phyloP scores from a whole-genome alignment of 2,888 invertebrate species.

The Drosophila quinaria region DNA sequence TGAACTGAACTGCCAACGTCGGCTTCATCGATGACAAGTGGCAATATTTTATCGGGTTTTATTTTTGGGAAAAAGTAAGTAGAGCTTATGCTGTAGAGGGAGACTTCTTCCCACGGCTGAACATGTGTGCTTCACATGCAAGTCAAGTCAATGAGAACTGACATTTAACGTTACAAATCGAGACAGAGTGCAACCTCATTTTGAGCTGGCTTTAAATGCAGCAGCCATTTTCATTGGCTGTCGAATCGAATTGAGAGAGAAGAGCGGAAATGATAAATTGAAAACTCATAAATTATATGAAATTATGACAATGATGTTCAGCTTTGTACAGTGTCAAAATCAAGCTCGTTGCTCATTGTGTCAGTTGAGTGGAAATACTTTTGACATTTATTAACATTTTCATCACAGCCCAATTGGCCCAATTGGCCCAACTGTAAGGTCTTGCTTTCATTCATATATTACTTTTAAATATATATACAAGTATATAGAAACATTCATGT shows the following conservation, averaged over 20 bases:
- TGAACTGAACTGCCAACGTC: slow-evolving; percentile 3
- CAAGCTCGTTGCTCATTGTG: slow-evolving; percentile 63
- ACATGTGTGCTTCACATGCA: slow-evolving; percentile 75
- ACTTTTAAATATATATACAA: not conserved
- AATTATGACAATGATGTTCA: slow-evolving; percentile 48
- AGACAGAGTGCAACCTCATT: slow-evolving; percentile 42
- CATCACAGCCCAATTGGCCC: slow-evolving; percentile 55
- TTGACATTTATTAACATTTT: slow-evolving; percentile 79
- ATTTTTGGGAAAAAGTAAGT: slow-evolving; percentile 34
- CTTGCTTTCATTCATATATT: not conserved
- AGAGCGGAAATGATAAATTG: slow-evolving; percentile 63
- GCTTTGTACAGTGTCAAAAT: slow-evolving; percentile 48
- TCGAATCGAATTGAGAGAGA: slow-evolving; percentile 11
- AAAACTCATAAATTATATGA: slow-evolving; percentile 76
- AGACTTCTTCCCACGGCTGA: slow-evolving; percentile 50
- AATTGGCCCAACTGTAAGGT: slow-evolving; percentile 34
- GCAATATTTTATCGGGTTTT: slow-evolving; percentile 62
- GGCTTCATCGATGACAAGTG: slow-evolving; percentile 62
- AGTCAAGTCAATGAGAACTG: slow-evolving; percentile 42
- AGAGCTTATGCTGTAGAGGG: slow-evolving; percentile 43
- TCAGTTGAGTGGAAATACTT: slow-evolving; percentile 64
- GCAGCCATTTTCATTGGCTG: not conserved
- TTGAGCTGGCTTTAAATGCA: slow-evolving; percentile 5
- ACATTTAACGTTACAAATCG: slow-evolving; percentile 69
- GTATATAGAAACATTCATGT: slow-evolving; percentile 2